These are phyloP conservation scores for Lagodon rhomboides DNA, from an alignment of 2,797 vertebrate species.

Conservation along the genomic window DNA sequence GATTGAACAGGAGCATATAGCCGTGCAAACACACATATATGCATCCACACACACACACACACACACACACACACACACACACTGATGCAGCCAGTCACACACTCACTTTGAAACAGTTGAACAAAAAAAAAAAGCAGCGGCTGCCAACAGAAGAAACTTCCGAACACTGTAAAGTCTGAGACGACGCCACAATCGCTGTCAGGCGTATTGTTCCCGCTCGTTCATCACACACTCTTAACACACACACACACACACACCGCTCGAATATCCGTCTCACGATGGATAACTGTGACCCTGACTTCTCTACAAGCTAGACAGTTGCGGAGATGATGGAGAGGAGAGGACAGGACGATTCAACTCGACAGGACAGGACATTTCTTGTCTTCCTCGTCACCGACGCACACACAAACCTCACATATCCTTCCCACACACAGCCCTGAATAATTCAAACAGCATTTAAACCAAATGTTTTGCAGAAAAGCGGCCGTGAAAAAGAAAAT, in stretches of 20 bases:
- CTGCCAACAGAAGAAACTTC: constrained; percentile 3
- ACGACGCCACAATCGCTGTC: constrained; percentile 10
- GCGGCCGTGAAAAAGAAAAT: constrained; percentile 41
- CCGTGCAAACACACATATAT: constrained; percentile 8
- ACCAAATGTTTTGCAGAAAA: constrained; percentile 44
- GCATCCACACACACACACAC: not conserved
- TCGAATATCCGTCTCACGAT: not conserved
- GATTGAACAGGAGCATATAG: constrained; percentile 25
- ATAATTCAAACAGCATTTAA: constrained; percentile 58
- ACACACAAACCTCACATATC: constrained; percentile 9
- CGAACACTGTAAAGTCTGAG: not conserved
- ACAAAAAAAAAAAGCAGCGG: not conserved
- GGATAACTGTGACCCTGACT: not conserved
- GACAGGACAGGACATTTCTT: constrained; percentile 1
- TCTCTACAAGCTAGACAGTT: not conserved
- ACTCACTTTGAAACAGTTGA: not conserved
- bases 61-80: not conserved
- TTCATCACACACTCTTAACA: constrained; percentile 2
- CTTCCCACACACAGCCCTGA: constrained; percentile 24
- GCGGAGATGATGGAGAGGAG: not conserved
- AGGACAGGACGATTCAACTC: constrained; percentile 14
- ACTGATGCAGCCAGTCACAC: not conserved
- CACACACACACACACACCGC: not conserved
- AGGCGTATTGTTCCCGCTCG: not conserved
- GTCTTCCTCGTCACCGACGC: constrained; percentile 35